phyloP scores from a whole-genome alignment of 2,113 vertebrate genomes.

The Carettochelys insculpta region DNA sequence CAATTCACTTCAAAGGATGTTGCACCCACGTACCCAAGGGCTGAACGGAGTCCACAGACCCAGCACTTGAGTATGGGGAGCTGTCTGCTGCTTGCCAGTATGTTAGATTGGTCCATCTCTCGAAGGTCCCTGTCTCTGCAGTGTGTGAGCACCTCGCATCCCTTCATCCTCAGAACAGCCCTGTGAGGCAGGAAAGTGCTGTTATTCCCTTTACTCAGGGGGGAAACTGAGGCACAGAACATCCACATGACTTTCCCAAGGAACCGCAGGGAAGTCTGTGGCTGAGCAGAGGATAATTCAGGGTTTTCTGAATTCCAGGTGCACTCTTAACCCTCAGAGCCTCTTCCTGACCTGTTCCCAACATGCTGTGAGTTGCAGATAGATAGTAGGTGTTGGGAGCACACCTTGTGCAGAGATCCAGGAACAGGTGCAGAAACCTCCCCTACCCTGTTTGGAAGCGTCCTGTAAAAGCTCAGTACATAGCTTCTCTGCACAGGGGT shows the following conservation, averaged over 20 bases:
- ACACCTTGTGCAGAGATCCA: not conserved
- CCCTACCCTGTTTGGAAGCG: not conserved
- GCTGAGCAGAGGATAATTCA: not conserved
- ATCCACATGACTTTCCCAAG: not conserved
- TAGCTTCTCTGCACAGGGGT: not conserved
- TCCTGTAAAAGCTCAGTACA: not conserved
- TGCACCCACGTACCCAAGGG: not conserved
- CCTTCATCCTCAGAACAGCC: not conserved
- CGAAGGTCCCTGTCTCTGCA: not conserved
- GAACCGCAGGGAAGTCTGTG: not conserved
- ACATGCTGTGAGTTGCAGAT: not conserved
- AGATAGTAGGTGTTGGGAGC: not conserved
- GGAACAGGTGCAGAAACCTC: not conserved
- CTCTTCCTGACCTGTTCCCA: not conserved
- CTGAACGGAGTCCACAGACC: not conserved
- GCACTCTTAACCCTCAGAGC: not conserved
- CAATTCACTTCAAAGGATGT: not conserved
- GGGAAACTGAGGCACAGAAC: not conserved
- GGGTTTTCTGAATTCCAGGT: not conserved
- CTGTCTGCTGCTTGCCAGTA: not conserved
- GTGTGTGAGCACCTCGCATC: not conserved
- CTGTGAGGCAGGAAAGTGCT: not conserved
- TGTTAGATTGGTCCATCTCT: not conserved
- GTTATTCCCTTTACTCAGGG: not conserved
- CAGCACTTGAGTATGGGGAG: not conserved